phyloP scores from a whole-genome alignment of 2,888 invertebrate genomes.

The Drosophila demipolita region DNA sequence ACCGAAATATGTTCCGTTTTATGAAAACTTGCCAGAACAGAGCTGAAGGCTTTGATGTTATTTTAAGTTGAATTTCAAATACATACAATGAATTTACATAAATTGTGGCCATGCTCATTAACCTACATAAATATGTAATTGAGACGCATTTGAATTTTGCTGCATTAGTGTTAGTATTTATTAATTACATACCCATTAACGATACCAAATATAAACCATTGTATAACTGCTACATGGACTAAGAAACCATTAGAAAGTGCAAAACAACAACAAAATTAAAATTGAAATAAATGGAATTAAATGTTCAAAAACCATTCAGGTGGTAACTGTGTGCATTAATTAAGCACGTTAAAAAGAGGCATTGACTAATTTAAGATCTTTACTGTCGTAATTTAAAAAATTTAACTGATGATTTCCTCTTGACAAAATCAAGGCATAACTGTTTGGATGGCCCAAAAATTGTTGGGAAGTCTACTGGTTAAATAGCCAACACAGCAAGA shows the following conservation, averaged over 20 bases:
- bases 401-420: not conserved
- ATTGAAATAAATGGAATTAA: conserved; percentile 27
- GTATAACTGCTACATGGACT: conserved; percentile 2
- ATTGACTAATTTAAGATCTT: not conserved
- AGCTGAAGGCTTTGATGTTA: conserved; percentile 26
- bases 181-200: conserved; percentile 11
- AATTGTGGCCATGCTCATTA: conserved; percentile 65
- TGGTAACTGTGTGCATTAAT: not conserved
- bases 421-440: conserved; percentile 10
- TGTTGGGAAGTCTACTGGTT: conserved; percentile 4
- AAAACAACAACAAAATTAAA: conserved; percentile 7
- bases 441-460: not conserved
- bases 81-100: conserved; percentile 2
- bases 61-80: conserved; percentile 25
- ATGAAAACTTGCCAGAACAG: conserved; percentile 68
- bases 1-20: conserved; percentile 15
- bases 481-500: conserved; percentile 39
- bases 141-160: conserved; percentile 53
- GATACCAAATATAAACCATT: conserved; percentile 40
- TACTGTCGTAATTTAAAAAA: not conserved
- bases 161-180: conserved; percentile 16
- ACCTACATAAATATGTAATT: conserved; percentile 13
- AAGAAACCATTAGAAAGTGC: conserved; percentile 5
- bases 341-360: not conserved
- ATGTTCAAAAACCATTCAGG: conserved; percentile 1